A percentile compares a stretch with the other conserved stretches of the same genome.
Evolutionary conservation across 1,140 invertebrate species (phyloP).

Genomic region (Uloborus diversus): DNA sequence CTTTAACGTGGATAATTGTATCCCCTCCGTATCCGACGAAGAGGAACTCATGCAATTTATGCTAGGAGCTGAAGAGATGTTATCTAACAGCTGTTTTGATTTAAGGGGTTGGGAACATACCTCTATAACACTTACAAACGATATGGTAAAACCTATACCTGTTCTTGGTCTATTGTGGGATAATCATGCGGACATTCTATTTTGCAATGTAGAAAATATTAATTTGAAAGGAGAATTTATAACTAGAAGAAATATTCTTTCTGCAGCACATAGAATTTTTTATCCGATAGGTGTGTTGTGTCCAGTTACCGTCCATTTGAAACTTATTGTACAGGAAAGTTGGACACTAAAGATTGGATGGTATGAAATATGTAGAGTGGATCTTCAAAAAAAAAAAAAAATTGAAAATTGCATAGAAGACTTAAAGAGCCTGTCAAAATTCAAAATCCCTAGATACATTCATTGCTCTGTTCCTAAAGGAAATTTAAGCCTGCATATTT

Average conservation of each 20-base stretch:
- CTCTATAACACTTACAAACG: background rate
- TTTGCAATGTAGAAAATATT: background rate
- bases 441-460: no score
- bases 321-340: no score
- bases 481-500: no score
- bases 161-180: background rate
- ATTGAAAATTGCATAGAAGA: no score
- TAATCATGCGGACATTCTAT: background rate
- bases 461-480: no score
- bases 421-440: no score
- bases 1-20: background rate
- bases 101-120: background rate
- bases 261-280: no score
- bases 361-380: no score
- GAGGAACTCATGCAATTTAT: background rate
- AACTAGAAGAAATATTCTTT: background rate
- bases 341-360: no score
- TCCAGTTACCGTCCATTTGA: no score
- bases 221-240: background rate
- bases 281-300: no score
- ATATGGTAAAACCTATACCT: background rate
- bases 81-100: background rate
- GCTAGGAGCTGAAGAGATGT: background rate
- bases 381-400: no score
- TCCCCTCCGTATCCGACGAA: background rate